These are phyloP conservation scores for Uropsilus gracilis DNA, from an alignment of 2,113 vertebrate genomes.

Conservation along the genomic window DNA sequence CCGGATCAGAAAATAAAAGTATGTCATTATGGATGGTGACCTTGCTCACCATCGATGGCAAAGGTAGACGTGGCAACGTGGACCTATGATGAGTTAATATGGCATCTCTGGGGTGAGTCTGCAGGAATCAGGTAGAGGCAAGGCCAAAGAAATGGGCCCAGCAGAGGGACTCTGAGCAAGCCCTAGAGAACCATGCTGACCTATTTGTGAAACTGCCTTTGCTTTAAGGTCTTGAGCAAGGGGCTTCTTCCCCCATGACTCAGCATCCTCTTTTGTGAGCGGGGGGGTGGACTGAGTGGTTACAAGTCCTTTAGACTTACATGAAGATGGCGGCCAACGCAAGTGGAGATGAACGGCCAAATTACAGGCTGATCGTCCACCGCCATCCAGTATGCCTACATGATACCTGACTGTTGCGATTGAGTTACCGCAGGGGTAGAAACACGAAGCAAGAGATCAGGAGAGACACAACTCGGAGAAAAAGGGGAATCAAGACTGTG, in stretches of 20 bases:
- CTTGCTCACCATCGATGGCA: neutral
- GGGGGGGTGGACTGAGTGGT: neutral
- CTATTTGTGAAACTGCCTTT: neutral
- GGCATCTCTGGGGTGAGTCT: neutral
- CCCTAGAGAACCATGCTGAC: neutral
- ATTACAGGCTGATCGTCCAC: neutral
- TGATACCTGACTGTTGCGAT: neutral
- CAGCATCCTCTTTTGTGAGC: neutral
- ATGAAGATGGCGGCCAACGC: neutral
- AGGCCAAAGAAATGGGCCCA: neutral
- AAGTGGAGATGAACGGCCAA: neutral
- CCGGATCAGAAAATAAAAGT: neutral
- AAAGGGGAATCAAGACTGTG: neutral
- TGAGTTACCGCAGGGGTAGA: neutral
- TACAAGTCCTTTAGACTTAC: neutral
- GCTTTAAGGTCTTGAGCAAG: neutral
- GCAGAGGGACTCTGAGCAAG: neutral
- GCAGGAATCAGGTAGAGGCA: neutral
- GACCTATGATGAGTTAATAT: neutral
- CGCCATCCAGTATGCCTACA: neutral
- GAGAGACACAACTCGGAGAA: neutral
- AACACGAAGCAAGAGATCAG: neutral
- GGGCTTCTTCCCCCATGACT: neutral
- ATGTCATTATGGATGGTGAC: neutral
- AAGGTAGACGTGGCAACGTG: neutral